phyloP scores from a whole-genome alignment of 2,888 invertebrate species.

The Itoplectis maculator region DNA sequence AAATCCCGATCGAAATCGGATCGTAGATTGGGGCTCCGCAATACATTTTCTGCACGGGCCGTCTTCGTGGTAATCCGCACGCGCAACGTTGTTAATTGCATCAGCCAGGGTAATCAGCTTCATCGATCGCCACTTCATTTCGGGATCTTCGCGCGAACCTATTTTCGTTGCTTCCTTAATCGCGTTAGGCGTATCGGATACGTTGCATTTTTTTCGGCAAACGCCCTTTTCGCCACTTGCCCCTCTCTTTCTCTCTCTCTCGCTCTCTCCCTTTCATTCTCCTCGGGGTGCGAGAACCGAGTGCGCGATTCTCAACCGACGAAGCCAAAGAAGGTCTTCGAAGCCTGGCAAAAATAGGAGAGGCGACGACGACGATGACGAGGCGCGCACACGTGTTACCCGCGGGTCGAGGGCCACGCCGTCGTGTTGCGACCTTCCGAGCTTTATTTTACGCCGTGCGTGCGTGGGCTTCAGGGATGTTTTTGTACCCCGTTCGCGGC shows the following conservation, averaged over 20 bases:
- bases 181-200: conserved; percentile 19
- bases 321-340: conserved; percentile 45
- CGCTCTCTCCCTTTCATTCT: too few species aligned
- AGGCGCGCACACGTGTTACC: conserved; percentile 21
- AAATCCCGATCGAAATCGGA: too few species aligned
- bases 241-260: too few species aligned
- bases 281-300: too few species aligned
- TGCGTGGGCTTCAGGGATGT: conserved; percentile 19
- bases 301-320: conserved; percentile 37
- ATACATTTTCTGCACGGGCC: too few species aligned
- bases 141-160: background rate
- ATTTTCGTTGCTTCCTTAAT: conserved; percentile 22
- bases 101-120: background rate
- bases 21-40: too few species aligned
- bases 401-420: conserved; percentile 5
- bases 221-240: background rate
- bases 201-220: conserved; percentile 34
- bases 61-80: too few species aligned
- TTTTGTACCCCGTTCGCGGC: background rate
- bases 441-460: conserved; percentile 19
- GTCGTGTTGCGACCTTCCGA: conserved; percentile 20
- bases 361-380: conserved; percentile 16
- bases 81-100: too few species aligned
- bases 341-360: conserved; percentile 52
- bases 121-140: conserved; percentile 4